These are phyloP conservation scores for Pachypeltis micranthus DNA, from an alignment of 1,140 invertebrate species.

Conservation along the genomic window DNA sequence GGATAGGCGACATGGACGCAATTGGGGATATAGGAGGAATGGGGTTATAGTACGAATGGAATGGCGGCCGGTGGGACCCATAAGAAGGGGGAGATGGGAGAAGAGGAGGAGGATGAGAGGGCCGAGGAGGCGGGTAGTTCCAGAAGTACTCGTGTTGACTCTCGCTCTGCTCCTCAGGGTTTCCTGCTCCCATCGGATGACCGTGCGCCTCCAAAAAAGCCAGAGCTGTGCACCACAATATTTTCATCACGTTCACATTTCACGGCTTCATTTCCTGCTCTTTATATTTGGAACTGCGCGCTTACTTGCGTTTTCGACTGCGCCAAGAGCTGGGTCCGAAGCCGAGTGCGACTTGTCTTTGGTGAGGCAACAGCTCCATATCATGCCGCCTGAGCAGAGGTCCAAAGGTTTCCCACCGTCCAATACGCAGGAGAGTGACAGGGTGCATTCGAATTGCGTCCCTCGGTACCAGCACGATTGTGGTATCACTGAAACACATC, in stretches of 20 bases:
- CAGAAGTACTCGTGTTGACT: conserved; percentile 17
- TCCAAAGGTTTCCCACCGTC: conserved; percentile 75
- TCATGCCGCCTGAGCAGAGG: conserved; percentile 82
- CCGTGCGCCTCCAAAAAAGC: conserved; percentile 13
- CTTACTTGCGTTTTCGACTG: conserved; percentile 77
- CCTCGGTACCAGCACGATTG: conserved; percentile 82
- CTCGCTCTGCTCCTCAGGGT: conserved; percentile 2
- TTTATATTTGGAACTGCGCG: conserved; percentile 28
- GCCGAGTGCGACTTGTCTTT: conserved; percentile 45
- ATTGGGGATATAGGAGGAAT: conserved; percentile 2
- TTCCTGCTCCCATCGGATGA: background rate
- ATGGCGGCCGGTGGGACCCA: background rate
- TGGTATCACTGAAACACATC: conserved; percentile 67
- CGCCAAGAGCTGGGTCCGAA: conserved; percentile 36
- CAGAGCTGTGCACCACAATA: conserved; percentile 13
- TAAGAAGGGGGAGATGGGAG: background rate
- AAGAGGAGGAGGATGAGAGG: background rate
- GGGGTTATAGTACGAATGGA: too few relatives aligned
- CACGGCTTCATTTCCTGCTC: background rate
- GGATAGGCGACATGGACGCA: background rate
- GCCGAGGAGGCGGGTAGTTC: conserved; percentile 10
- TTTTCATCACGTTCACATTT: background rate
- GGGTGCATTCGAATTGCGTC: conserved; percentile 73
- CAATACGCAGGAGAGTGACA: conserved; percentile 80
- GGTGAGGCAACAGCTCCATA: conserved; percentile 87